Conservation (phyloP, 1,140 invertebrate species). For the Aricia agestis region DNA sequence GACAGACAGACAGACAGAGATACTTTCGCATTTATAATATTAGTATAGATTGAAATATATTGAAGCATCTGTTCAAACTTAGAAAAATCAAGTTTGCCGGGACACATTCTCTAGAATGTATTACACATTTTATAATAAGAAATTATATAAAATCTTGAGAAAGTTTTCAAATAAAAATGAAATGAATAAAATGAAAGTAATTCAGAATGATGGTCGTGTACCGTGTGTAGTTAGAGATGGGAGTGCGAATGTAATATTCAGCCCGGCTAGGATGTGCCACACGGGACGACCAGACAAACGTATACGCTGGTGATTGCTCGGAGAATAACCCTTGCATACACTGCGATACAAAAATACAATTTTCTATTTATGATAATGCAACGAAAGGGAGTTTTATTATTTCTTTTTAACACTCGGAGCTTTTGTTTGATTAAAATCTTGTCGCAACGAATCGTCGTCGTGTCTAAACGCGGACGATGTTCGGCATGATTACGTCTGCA, state of each 20-base stretch:
- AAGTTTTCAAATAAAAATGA: neutral
- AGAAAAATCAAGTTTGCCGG: too few relatives aligned
- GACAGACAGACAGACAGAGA: too few relatives aligned
- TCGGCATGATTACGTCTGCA: too few relatives aligned
- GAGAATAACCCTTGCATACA: constrained; percentile 47
- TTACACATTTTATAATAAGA: too few relatives aligned
- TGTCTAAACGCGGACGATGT: too few relatives aligned
- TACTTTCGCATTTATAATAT: too few relatives aligned
- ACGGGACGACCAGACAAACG: constrained; percentile 48
- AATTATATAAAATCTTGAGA: too few relatives aligned
- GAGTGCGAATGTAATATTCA: constrained; percentile 66
- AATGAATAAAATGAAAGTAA: neutral
- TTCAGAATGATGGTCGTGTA: neutral
- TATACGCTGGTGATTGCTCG: constrained; percentile 62
- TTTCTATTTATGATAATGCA: constrained; percentile 15
- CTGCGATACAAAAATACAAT: constrained; percentile 36
- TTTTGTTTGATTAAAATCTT: neutral
- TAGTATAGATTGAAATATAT: too few relatives aligned
- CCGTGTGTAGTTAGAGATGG: constrained; percentile 8
- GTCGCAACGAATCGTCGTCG: neutral
- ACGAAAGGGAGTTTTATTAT: neutral
- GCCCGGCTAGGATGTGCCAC: constrained; percentile 49
- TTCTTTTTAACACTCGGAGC: neutral
- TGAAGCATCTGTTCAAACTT: too few relatives aligned
- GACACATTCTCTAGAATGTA: too few relatives aligned